Conservation (phyloP, 2,888 invertebrate species). For the Drosophila meridiana region DNA sequence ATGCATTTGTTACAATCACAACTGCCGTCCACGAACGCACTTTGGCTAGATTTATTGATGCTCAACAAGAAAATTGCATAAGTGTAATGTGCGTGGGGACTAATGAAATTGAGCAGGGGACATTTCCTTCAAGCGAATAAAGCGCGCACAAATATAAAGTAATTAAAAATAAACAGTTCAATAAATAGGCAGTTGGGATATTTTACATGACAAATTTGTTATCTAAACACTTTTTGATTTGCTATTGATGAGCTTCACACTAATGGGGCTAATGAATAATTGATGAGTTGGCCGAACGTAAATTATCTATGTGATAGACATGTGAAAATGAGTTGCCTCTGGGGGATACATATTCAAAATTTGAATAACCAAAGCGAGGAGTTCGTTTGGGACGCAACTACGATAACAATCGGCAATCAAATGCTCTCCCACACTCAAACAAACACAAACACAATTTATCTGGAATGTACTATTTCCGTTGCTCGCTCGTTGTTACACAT, state of each 20-base stretch:
- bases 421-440: neutral
- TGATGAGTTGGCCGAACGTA: neutral
- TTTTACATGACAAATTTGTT: neutral
- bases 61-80: constrained; percentile 17
- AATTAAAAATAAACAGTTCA: neutral
- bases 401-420: constrained; percentile 27
- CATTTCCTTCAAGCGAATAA: neutral
- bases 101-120: neutral
- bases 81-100: neutral
- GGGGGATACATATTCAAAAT: neutral
- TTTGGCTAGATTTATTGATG: constrained; percentile 31
- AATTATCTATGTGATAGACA: constrained; percentile 1
- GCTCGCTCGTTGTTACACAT: neutral
- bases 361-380: neutral
- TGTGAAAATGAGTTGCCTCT: neutral
- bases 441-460: neutral
- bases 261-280: constrained; percentile 19
- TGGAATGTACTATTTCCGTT: constrained; percentile 7
- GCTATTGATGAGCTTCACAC: neutral
- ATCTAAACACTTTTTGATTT: neutral
- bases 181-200: neutral
- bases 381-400: neutral
- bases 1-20: constrained; percentile 67
- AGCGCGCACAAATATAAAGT: neutral
- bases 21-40: constrained; percentile 8